phyloP scores from a whole-genome alignment of 2,797 vertebrate genomes.

The Podargus strigoides region DNA sequence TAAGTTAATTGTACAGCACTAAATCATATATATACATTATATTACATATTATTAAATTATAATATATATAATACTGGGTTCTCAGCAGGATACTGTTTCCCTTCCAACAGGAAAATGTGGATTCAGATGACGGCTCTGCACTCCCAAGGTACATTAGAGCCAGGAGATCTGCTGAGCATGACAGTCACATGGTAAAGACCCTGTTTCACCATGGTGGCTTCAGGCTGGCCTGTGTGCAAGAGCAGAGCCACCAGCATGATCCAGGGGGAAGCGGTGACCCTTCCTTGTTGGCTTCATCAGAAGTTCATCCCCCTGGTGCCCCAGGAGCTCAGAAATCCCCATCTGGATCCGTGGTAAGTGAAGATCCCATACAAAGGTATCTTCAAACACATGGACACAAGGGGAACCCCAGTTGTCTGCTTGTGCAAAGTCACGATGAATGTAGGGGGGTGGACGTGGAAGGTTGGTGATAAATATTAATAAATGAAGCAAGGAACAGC shows the following conservation, averaged over 20 bases:
- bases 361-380: not conserved
- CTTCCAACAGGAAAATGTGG: not conserved
- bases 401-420: not conserved
- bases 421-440: accelerated
- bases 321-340: not conserved
- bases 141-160: not conserved
- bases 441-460: not conserved
- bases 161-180: not conserved
- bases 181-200: not conserved
- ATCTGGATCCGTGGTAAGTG: not conserved
- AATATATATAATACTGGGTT: no score
- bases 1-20: not conserved
- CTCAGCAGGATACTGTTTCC: not conserved
- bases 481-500: not conserved
- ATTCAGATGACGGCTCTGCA: not conserved
- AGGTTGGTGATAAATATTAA: not conserved
- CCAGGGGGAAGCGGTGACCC: not conserved
- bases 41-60: no score
- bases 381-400: not conserved
- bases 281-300: not conserved
- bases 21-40: no score
- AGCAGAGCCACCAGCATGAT: not conserved
- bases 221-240: not conserved
- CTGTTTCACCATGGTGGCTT: accelerated
- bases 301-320: not conserved